Base-by-base conservation (phyloP, 2,113 vertebrate genomes). In the Excalfactoria chinensis region DNA sequence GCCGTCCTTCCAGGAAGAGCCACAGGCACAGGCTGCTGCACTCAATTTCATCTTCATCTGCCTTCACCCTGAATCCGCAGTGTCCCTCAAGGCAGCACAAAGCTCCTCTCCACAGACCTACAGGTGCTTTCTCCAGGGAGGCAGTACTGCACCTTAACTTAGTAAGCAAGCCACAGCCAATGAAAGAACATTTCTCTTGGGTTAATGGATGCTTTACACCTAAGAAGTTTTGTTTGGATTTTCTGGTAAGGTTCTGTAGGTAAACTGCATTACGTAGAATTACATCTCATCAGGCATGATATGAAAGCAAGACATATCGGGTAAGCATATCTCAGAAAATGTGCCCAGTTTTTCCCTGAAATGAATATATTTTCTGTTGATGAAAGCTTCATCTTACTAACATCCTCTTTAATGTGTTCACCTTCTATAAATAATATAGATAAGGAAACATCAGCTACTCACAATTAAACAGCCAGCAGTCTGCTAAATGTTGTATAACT, bases 161-260 rank as follows among this genome's bases (percentile, higher is more conserved):
- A 59, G 51, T 18, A 89, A 83, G n/a, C 51, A 60, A 92, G 73
- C 30, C 73, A 46, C 35, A 89, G 25, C 55, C 80, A 70, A 58
- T 83, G 87, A 79, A 84, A 84, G 56, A 10, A 60, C 37, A 22
- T 78, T 96, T 95, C 86, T 20, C 46, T 73, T 71, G 59, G 53
- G 49, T 84, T 95, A 96, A 95, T 55, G 48, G 75, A 79, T 55
- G 48, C 49, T 64, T 69, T 56, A 60, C 30, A 75, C 34, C 23
- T n/a, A 81, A 75, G 17, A 70, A 68, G 25, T 17, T 90, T 55
- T 88, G 40, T 34, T 79, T 55, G 82, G 21, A 34, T 81, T 85
- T 90, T 93, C 55, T 67, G 44, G 46, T 34, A 49, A 71, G 34
- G 53, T 86, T 48, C 44, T 7, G 8, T 32, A 40, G 48, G 25